Evolutionary conservation across 2,888 invertebrate species (phyloP), one percentile per base, ranked within the genome.

Genomic region (Pristionchus exspectatus): DNA sequence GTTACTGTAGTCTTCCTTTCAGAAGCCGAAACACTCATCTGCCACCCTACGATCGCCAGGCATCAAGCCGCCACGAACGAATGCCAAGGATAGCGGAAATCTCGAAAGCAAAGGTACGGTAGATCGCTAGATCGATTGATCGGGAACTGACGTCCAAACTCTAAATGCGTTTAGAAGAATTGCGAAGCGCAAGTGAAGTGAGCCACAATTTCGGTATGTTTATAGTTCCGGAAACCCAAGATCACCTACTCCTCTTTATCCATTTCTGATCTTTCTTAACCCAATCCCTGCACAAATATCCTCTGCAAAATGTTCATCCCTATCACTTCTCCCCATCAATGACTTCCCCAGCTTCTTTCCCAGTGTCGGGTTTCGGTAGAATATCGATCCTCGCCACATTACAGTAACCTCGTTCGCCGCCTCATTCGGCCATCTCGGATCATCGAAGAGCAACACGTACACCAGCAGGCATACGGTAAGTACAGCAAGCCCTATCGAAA

Each of bases 1-100:
- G 56, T 14, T 84, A 54, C 84, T 12, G 66, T 86, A 30, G 30
- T n/a, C 7, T 77, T 27, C 14, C 30, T 59, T 94, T 90, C 90
- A 95, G 95, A 94, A 94, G 81, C 93, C 95, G 21, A 92, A 91
- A 81, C 94, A 93, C 69, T 74, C 90, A 7, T 50, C 92, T 0
- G 90, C 93, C 1, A 93, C 93, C 1, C 92, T 95, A 30, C 93
- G 93, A 54, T 95, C 95, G 2, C 95, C 95, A 2, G 95, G 95
- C 24, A 92, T 95, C 87, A 94, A 95, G 90, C 92, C 94, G n/a
- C 93, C 94, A 33, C 94, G 94, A 90, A 81, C 90, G 44, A 74
- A 44, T 44, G 69, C 77, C 9, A 24, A 50, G 4, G 90, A 66
- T 24, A 92, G 91, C 38, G 50, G 66, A 27, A 86, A 86, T 66